Base-by-base conservation (phyloP, 2,113 vertebrate genomes). In the Pelecanus crispus region DNA sequence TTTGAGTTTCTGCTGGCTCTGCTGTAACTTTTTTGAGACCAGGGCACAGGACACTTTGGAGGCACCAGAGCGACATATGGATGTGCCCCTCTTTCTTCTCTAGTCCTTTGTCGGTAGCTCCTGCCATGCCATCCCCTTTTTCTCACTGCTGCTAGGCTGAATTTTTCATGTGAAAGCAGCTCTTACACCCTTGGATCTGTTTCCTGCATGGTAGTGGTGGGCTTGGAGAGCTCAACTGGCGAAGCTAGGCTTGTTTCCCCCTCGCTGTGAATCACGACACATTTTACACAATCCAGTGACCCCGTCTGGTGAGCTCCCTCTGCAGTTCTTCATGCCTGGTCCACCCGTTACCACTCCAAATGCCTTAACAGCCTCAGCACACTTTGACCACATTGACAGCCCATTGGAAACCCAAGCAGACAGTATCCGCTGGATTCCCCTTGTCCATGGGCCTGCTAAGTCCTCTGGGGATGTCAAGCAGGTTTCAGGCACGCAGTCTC, bases 211-310 rank as follows among this genome's bases (percentile, higher is more conserved):
- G 5, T 3, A 4, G 12, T 70, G 50, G 7, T 34, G 45, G 36
- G 26, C 45, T 66, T 19, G 38, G 74, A 63, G 65, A 38, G 17
- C 20, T 81, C 36, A 9, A 44, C 10, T 1, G 3, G 45, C 2
- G 10, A 16, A 26, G 13, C 13, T 78, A 58, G 63, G 36, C 36
- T 78, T 53, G 17, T 17, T 68, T 31, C 24, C 24, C 26, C 34
- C 22, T 40, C 0, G 0, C 63, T 32, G 29, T 56, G 67, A 31
- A 3, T 25, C 36, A 2, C 2, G 1, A 11, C 28, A 25, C 10
- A 0, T 29, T 14, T 40, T 21, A 7, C 29, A 29, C 6, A 18
- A 68, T 2, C 19, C 45, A 5, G 59, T 4, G 50, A 17, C 17
- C 17, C 45, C 6, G 3, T 45, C 36, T 42, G 19, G 7, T 53